These are phyloP conservation scores for Myioborus miniatus DNA, from an alignment of 2,797 vertebrate genomes.

Conservation along the genomic window DNA sequence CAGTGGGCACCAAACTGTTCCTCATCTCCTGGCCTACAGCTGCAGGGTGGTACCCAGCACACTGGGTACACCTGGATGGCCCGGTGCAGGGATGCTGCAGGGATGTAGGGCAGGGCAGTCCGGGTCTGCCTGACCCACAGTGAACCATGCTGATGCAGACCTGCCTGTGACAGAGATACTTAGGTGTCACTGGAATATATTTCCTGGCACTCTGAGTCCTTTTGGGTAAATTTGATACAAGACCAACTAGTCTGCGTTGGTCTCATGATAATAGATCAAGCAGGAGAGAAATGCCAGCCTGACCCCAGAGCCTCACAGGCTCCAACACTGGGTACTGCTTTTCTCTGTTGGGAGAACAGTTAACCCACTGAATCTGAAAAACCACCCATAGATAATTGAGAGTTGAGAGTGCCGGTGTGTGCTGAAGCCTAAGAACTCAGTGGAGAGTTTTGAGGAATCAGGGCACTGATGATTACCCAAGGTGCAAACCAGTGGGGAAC, in stretches of 20 bases:
- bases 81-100: not conserved
- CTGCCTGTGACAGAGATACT: not conserved
- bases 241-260: not conserved
- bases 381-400: not conserved
- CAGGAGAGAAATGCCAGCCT: not conserved
- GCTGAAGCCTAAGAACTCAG: not conserved
- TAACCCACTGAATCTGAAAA: conserved; percentile 9
- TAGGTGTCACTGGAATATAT: not conserved
- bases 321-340: not conserved
- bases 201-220: not conserved
- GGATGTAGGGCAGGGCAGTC: not conserved
- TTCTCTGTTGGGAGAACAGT: not conserved
- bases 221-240: accelerated
- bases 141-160: not conserved
- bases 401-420: not conserved
- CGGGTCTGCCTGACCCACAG: not conserved
- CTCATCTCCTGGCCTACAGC: not conserved
- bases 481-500: not conserved
- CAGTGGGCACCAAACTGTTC: not conserved
- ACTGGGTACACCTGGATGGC: not conserved
- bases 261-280: not conserved
- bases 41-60: accelerated
- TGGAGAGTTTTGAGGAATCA: not conserved
- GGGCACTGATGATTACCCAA: not conserved
- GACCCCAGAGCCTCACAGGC: not conserved